phyloP scores from a whole-genome alignment of 2,797 vertebrate genomes.

The Heliangelus exortis region DNA sequence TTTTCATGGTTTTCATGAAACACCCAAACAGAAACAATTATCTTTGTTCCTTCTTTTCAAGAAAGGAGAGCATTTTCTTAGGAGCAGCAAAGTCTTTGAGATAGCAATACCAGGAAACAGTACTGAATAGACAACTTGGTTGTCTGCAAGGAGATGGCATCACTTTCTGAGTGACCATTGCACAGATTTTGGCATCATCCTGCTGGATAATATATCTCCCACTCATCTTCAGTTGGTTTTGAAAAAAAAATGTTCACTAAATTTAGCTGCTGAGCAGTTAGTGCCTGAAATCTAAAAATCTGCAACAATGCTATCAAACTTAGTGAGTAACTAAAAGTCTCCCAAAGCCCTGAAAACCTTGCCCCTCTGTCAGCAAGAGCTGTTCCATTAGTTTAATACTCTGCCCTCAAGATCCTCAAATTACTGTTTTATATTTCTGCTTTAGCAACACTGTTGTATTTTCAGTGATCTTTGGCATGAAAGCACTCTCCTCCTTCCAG shows the following conservation, averaged over 20 bases:
- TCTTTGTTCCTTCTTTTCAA: neutral
- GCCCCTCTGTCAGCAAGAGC: conserved; percentile 31
- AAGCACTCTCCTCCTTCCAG: neutral
- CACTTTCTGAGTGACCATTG: neutral
- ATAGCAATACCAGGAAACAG: neutral
- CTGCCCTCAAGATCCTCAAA: conserved; percentile 43
- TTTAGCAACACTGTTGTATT: neutral
- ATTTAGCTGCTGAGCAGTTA: neutral
- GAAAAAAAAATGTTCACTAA: neutral
- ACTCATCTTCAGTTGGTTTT: neutral
- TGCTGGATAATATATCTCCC: neutral
- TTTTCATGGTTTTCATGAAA: neutral
- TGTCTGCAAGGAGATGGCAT: neutral
- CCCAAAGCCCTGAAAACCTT: conserved; percentile 12
- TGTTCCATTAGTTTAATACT: conserved; percentile 62
- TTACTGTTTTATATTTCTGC: conserved; percentile 47
- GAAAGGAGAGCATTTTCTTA: neutral
- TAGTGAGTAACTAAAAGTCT: conserved; percentile 60
- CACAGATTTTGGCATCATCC: neutral
- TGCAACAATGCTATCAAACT: neutral
- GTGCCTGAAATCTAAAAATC: neutral
- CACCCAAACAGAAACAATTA: neutral
- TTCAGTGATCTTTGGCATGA: neutral
- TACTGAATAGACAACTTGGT: neutral
- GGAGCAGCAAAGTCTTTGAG: neutral